Conservation (phyloP, 2,888 invertebrate species). For the Rapana venosa region DNA sequence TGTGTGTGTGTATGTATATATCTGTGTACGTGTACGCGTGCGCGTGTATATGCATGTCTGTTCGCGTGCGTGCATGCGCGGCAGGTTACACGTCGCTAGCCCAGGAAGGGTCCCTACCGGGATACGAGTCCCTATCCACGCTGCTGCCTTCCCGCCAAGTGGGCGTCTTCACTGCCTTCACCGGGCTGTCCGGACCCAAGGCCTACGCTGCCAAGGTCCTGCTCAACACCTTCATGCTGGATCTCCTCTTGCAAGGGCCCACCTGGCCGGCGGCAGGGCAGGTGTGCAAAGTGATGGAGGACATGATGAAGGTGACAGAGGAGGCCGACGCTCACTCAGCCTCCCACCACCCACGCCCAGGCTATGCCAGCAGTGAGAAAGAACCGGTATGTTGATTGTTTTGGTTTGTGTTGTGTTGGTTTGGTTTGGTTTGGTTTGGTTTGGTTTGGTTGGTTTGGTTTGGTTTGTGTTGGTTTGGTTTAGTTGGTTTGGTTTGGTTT, state of each 20-base stretch:
- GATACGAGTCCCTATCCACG: conserved; percentile 53
- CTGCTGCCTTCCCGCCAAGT: conserved; percentile 49
- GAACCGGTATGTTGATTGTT: not conserved
- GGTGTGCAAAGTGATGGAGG: conserved; percentile 45
- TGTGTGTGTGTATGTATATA: too few species aligned
- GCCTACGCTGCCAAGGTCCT: conserved; percentile 51
- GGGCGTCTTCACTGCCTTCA: conserved; percentile 52
- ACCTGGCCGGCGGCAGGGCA: conserved; percentile 40
- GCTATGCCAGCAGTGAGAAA: not conserved
- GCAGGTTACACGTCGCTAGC: conserved; percentile 53
- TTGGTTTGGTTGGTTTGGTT: not conserved
- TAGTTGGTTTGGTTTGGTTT: not conserved
- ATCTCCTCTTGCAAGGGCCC: conserved; percentile 46
- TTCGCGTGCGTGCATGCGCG: not conserved
- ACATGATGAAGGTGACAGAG: conserved; percentile 42
- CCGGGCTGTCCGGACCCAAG: conserved; percentile 39
- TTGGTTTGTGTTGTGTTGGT: not conserved
- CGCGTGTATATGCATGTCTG: too few species aligned
- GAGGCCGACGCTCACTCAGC: not conserved
- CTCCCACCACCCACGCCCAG: not conserved
- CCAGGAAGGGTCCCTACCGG: conserved; percentile 55
- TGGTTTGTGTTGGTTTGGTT: not conserved
- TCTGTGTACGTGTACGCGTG: too few species aligned
- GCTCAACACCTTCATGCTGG: conserved; percentile 50
- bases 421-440: not conserved